Evolutionary conservation across 1,140 invertebrate species (phyloP).

Genomic region (Agrypnia vestita): DNA sequence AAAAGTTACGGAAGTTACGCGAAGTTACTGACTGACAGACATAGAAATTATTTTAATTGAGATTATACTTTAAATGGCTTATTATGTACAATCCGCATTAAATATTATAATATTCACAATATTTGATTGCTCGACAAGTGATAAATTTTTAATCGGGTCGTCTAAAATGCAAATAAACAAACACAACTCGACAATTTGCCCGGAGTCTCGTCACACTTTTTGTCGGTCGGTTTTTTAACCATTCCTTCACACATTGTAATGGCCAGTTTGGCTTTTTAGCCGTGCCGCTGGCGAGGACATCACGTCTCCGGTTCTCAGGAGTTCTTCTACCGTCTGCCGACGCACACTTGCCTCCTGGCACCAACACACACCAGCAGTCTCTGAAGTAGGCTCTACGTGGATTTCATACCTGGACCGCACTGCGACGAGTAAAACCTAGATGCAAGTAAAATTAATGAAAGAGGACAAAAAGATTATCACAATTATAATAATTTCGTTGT

Average conservation of each 20-base stretch:
- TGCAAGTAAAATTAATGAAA: background rate
- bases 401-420: constrained; percentile 11
- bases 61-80: no score
- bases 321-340: constrained; percentile 34
- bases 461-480: background rate
- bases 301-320: constrained; percentile 60
- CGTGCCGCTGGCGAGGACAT: constrained; percentile 51
- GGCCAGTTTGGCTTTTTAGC: constrained; percentile 38
- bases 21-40: no score
- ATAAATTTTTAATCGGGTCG: no score
- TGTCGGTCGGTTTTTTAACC: constrained; percentile 26
- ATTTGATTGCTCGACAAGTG: no score
- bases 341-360: background rate
- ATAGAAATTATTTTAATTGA: no score
- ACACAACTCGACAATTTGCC: no score
- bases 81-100: no score
- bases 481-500: no score
- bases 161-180: no score
- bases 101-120: no score
- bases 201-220: background rate
- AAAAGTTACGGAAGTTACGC: no score
- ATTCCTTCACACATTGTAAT: constrained; percentile 1
- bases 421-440: background rate
- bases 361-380: constrained; percentile 13
- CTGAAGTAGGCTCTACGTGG: constrained; percentile 16